These are phyloP conservation scores for Chunga burmeisteri DNA, from an alignment of 2,113 vertebrate species.

Conservation along the genomic window DNA sequence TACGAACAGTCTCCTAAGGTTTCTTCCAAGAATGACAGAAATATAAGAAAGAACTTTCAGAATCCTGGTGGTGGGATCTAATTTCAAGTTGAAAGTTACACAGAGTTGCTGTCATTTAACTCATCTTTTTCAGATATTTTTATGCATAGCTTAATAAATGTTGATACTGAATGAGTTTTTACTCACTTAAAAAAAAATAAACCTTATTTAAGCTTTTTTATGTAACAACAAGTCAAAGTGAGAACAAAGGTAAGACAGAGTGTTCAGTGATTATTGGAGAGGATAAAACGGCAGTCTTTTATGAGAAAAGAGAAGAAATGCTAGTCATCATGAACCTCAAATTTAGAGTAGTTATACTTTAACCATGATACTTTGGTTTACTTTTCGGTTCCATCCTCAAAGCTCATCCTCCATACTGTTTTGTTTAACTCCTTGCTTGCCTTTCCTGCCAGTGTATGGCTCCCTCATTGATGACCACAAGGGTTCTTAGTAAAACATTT, in stretches of 20 bases:
- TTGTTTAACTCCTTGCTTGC: background rate
- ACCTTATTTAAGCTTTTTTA: background rate
- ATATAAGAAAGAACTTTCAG: background rate
- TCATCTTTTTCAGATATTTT: background rate
- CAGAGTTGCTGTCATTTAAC: background rate
- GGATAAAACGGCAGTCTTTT: background rate
- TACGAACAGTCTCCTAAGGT: background rate
- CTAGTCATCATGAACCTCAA: fast-evolving
- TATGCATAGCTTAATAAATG: background rate
- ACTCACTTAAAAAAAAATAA: background rate
- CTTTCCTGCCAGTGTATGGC: background rate
- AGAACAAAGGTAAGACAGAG: background rate
- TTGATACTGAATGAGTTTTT: background rate
- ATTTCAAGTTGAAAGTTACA: background rate
- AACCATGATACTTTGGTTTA: background rate
- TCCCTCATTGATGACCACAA: background rate
- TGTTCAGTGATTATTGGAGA: background rate
- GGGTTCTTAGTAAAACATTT: background rate
- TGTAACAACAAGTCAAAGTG: background rate
- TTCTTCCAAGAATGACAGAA: background rate
- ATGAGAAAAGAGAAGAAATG: background rate
- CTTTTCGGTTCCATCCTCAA: background rate
- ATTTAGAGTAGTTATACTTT: background rate
- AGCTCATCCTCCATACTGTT: background rate
- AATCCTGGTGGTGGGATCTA: background rate